Percentiles rank a stretch among this genome's conserved stretches.
Conservation (phyloP, 2,888 invertebrate species). For the Drosophila peninsularis region DNA sequence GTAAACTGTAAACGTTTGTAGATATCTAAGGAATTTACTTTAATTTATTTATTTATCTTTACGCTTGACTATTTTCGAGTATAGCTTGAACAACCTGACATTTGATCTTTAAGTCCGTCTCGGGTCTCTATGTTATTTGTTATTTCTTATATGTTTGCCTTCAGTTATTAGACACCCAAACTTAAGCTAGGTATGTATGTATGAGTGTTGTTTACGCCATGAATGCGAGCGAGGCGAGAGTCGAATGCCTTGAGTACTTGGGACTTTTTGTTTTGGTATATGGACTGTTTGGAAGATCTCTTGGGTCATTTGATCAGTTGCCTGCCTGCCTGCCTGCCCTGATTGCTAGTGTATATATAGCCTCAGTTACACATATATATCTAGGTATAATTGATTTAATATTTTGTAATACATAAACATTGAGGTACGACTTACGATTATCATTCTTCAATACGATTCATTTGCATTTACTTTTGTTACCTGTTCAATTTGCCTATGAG, state of each 20-base stretch:
- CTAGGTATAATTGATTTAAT: slow-evolving; percentile 27
- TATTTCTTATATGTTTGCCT: slow-evolving; percentile 5
- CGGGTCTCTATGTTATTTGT: slow-evolving; percentile 33
- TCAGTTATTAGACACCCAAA: slow-evolving; percentile 53
- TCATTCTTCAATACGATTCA: slow-evolving; percentile 65
- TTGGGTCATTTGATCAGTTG: background rate
- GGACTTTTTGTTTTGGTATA: background rate
- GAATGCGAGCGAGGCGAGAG: slow-evolving; percentile 22
- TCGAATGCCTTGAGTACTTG: background rate
- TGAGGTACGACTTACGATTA: slow-evolving; percentile 80
- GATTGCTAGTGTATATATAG: slow-evolving; percentile 8
- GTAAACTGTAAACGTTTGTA: slow-evolving; percentile 74
- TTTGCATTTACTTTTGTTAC: slow-evolving; percentile 46
- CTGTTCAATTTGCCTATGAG: slow-evolving; percentile 29
- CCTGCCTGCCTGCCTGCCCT: slow-evolving; percentile 26
- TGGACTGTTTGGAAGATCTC: slow-evolving; percentile 17
- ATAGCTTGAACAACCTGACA: slow-evolving; percentile 61
- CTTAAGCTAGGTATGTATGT: slow-evolving; percentile 36
- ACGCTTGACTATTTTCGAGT: slow-evolving; percentile 31
- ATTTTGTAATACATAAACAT: slow-evolving; percentile 64
- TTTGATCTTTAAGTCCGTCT: slow-evolving; percentile 56
- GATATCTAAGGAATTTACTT: slow-evolving; percentile 35
- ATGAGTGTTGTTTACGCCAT: background rate
- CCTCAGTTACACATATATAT: slow-evolving; percentile 4
- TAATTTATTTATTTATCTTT: background rate